phyloP scores from a whole-genome alignment of 1,140 invertebrate genomes.

The Bilobella aurantiaca region DNA sequence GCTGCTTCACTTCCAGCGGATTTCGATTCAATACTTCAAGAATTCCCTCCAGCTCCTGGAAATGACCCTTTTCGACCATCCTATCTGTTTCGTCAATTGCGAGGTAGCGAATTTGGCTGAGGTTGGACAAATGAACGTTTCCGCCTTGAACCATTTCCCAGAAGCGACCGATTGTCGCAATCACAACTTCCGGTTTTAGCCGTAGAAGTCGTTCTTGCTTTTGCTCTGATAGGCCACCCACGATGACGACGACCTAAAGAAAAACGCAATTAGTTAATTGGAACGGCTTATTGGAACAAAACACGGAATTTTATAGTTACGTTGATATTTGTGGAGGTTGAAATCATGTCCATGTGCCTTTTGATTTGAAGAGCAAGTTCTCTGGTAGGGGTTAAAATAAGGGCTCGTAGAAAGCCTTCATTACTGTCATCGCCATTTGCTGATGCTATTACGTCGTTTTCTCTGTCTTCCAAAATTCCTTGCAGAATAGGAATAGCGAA shows the following conservation, averaged over 20 bases:
- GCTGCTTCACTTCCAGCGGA: no score
- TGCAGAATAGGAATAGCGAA: slow-evolving; percentile 87
- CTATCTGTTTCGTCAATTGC: slow-evolving; percentile 98
- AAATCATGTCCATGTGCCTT: slow-evolving; percentile 66
- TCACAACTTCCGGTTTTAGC: slow-evolving; percentile 74
- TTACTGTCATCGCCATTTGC: slow-evolving; percentile 7
- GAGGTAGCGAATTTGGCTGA: slow-evolving; percentile 62
- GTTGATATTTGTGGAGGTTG: slow-evolving; percentile 66
- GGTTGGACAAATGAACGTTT: slow-evolving; percentile 59
- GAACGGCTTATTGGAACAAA: neutral
- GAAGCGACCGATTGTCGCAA: slow-evolving; percentile 88
- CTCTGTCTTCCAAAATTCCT: slow-evolving; percentile 57
- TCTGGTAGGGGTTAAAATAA: slow-evolving; percentile 87
- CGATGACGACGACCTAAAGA: slow-evolving; percentile 59
- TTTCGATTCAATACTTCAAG: slow-evolving; percentile 68
- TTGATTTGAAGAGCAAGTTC: slow-evolving; percentile 90
- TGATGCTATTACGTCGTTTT: slow-evolving; percentile 2
- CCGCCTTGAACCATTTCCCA: slow-evolving; percentile 82
- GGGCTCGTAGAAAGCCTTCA: slow-evolving; percentile 51
- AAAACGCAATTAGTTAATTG: slow-evolving; percentile 7
- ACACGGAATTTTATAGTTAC: slow-evolving; percentile 37
- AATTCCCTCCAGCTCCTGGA: slow-evolving; percentile 77
- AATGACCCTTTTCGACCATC: slow-evolving; percentile 95
- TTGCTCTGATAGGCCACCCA: slow-evolving; percentile 79
- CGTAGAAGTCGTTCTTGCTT: slow-evolving; percentile 81